phyloP scores from a whole-genome alignment of 2,113 vertebrate species.

The Leptosomus discolor region DNA sequence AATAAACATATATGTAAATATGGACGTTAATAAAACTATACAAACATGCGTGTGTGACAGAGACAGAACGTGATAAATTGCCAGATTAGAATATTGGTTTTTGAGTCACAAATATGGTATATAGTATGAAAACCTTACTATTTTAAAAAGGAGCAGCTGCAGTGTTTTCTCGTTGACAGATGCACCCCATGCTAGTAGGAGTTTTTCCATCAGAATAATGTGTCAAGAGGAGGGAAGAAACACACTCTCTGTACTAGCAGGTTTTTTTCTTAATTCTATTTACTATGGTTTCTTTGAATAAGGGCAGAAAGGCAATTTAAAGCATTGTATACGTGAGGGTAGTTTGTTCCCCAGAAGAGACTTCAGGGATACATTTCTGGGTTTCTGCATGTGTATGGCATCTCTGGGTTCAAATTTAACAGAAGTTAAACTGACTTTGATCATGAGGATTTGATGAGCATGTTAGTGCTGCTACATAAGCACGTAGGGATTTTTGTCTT shows the following conservation, averaged over 20 bases:
- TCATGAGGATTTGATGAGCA: not conserved
- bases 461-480: not conserved
- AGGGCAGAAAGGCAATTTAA: not conserved
- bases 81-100: not conserved
- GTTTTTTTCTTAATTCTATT: not conserved
- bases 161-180: not conserved
- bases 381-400: not conserved
- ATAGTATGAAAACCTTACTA: not conserved
- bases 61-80: not conserved
- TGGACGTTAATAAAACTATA: not conserved
- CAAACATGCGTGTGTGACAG: not conserved
- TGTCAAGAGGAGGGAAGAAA: not conserved
- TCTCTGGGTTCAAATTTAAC: not conserved
- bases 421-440: not conserved
- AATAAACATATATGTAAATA: not conserved
- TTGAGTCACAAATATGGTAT: not conserved
- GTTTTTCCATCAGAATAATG: not conserved
- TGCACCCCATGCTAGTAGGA: not conserved
- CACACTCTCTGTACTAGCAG: not conserved
- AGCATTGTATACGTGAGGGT: accelerated
- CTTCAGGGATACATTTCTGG: not conserved
- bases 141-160: not conserved
- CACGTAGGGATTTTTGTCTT: not conserved
- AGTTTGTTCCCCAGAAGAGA: not conserved
- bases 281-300: not conserved